phyloP scores from a whole-genome alignment of 1,140 invertebrate genomes.

The Apis dorsata region DNA sequence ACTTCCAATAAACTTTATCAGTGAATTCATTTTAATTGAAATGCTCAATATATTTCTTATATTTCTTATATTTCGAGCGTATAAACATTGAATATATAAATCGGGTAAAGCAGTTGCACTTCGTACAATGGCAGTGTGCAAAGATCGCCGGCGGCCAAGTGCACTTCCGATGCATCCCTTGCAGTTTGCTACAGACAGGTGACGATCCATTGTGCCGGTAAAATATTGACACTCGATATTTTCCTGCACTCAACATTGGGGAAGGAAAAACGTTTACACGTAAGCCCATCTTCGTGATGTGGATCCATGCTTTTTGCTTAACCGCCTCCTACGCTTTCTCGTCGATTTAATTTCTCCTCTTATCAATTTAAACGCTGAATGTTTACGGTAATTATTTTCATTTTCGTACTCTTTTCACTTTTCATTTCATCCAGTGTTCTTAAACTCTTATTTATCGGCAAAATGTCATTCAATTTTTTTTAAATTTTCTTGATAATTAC shows the following conservation, averaged over 20 bases:
- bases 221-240: conserved; percentile 76
- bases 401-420: neutral
- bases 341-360: conserved; percentile 27
- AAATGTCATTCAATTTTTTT: neutral
- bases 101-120: conserved; percentile 27
- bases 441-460: conserved; percentile 5
- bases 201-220: conserved; percentile 69
- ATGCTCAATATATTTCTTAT: neutral
- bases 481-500: neutral
- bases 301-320: conserved; percentile 12
- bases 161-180: conserved; percentile 66
- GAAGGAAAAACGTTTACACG: conserved; percentile 53
- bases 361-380: neutral
- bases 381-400: conserved; percentile 18
- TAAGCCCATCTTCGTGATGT: conserved; percentile 40
- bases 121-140: conserved; percentile 44
- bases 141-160: conserved; percentile 46
- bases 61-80: neutral
- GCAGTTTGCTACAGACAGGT: conserved; percentile 67
- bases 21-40: neutral
- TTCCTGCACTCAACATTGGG: conserved; percentile 43
- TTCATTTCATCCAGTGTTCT: neutral
- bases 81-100: conserved; percentile 2
- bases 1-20: no score
- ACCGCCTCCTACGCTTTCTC: neutral